Conservation (phyloP, 2,888 invertebrate genomes). For the Zeuzera pyrina region DNA sequence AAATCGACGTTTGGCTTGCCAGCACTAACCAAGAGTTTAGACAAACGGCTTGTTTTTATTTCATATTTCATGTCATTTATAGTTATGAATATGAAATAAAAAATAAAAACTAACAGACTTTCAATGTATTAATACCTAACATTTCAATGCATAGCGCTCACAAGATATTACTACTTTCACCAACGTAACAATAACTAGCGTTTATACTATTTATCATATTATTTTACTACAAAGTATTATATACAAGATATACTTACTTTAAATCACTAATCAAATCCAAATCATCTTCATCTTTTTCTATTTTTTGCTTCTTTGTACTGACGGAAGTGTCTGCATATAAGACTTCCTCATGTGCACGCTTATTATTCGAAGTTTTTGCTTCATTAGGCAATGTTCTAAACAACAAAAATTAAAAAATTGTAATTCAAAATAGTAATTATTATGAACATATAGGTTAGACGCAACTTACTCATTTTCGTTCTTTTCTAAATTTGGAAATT, state of each 20-base stretch:
- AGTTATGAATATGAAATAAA: too few relatives aligned
- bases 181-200: slow-evolving; percentile 1
- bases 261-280: slow-evolving; percentile 44
- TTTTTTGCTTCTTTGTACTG: slow-evolving; percentile 36
- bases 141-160: too few relatives aligned
- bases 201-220: neutral
- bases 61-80: too few relatives aligned
- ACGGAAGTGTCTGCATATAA: slow-evolving; percentile 36
- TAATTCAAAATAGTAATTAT: slow-evolving; percentile 2
- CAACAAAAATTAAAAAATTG: slow-evolving; percentile 4
- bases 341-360: slow-evolving; percentile 49
- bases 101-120: too few relatives aligned
- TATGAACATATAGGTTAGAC: slow-evolving; percentile 27
- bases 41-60: too few relatives aligned
- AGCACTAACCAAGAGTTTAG: too few relatives aligned
- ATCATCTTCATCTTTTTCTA: slow-evolving; percentile 35
- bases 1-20: too few relatives aligned
- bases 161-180: too few relatives aligned
- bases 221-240: neutral
- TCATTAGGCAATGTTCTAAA: slow-evolving; percentile 23
- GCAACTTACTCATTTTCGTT: slow-evolving; percentile 34
- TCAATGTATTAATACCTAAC: too few relatives aligned
- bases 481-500: slow-evolving; percentile 35
- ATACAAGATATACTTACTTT: slow-evolving; percentile 34
- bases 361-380: slow-evolving; percentile 24